phyloP scores from a whole-genome alignment of 2,797 vertebrate species.

The Eulemur coronatus region DNA sequence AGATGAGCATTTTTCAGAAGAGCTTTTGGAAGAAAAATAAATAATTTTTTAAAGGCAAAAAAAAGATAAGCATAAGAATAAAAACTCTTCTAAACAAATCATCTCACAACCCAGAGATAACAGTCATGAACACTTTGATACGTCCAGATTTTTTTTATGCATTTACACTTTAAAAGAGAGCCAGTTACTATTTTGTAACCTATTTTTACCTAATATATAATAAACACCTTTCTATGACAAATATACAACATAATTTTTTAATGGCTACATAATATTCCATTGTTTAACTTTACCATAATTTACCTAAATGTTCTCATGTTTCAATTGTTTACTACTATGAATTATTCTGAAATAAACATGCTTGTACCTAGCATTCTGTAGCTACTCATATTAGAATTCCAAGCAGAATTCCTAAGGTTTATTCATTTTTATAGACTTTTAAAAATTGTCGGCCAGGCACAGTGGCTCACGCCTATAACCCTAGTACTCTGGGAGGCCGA shows the following conservation, averaged over 20 bases:
- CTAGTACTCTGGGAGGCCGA: too few species aligned
- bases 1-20: not conserved
- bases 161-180: conserved; percentile 39
- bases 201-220: not conserved
- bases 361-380: not conserved
- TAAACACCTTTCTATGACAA: not conserved
- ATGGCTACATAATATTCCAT: not conserved
- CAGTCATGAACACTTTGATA: not conserved
- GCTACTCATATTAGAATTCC: conserved; percentile 25
- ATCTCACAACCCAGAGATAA: not conserved
- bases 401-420: not conserved
- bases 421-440: conserved; percentile 19
- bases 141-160: not conserved
- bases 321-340: not conserved
- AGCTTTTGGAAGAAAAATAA: too few species aligned
- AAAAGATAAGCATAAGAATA: not conserved
- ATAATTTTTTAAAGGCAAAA: not conserved
- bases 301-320: not conserved
- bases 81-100: conserved; percentile 4
- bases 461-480: too few species aligned
- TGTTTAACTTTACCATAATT: not conserved
- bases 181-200: not conserved
- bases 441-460: too few species aligned
- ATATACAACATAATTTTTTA: conserved; percentile 19
- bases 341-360: conserved; percentile 41